Percentiles rank a stretch among this genome's conserved stretches.
phyloP scores from a whole-genome alignment of 2,888 invertebrate species.

The Microplitis deprimator region DNA sequence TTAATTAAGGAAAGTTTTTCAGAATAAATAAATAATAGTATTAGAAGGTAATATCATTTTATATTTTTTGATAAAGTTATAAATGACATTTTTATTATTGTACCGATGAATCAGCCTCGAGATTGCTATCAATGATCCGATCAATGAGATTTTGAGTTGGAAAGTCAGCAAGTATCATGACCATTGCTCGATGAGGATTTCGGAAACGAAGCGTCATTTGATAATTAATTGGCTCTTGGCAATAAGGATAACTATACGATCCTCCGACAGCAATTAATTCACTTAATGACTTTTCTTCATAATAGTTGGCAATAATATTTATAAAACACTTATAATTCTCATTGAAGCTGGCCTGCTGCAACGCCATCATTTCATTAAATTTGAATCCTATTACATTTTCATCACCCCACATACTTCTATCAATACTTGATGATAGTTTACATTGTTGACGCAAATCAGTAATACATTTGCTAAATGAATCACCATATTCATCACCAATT shows the following conservation, averaged over 20 bases:
- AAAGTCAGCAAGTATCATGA: not conserved
- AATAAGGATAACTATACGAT: not conserved
- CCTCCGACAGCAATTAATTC: not conserved
- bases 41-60: too few relatives aligned
- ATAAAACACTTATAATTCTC: not conserved
- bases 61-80: too few relatives aligned
- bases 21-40: too few relatives aligned
- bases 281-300: not conserved
- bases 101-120: too few relatives aligned
- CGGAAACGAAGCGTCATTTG: not conserved
- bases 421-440: not conserved
- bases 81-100: too few relatives aligned
- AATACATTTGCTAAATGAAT: too few relatives aligned
- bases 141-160: not conserved
- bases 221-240: not conserved
- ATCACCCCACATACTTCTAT: not conserved
- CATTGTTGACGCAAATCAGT: too few relatives aligned
- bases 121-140: not conserved
- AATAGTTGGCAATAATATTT: not conserved
- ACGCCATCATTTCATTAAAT: not conserved
- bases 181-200: not conserved
- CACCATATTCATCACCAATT: too few relatives aligned
- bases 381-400: not conserved
- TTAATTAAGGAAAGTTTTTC: too few relatives aligned
- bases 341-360: not conserved